These are phyloP conservation scores for Hemitrygon akajei DNA, from an alignment of 2,797 vertebrate species.

Conservation along the genomic window DNA sequence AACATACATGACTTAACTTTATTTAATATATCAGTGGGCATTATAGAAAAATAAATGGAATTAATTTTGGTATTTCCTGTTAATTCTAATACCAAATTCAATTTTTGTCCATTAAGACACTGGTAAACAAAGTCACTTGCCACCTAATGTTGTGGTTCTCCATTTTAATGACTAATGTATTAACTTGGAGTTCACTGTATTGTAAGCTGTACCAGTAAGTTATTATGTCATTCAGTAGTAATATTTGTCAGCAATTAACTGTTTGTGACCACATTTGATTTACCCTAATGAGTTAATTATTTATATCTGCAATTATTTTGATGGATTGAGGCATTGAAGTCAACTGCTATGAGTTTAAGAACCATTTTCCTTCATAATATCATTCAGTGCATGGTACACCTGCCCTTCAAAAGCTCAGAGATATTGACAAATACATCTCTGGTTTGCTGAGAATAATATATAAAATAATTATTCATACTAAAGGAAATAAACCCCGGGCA, in stretches of 20 bases:
- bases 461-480: not conserved
- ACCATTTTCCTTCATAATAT: not conserved
- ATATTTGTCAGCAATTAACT: not conserved
- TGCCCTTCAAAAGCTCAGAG: not conserved
- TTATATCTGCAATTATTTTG: not conserved
- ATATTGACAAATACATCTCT: not conserved
- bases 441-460: not conserved
- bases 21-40: not conserved
- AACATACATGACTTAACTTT: not conserved
- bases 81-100: not conserved
- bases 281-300: not conserved
- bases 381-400: not conserved
- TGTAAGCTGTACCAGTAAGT: not conserved
- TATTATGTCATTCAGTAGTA: not conserved
- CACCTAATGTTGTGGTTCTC: not conserved
- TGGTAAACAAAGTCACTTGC: not conserved
- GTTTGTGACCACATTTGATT: not conserved
- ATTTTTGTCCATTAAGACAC: not conserved
- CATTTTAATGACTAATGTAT: not conserved
- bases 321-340: not conserved
- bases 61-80: conserved; percentile 3
- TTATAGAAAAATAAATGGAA: not conserved
- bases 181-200: not conserved
- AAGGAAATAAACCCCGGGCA: conserved; percentile 9
- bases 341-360: not conserved